Conservation (phyloP, 2,888 invertebrate genomes). For the Caradrina kadenii region DNA sequence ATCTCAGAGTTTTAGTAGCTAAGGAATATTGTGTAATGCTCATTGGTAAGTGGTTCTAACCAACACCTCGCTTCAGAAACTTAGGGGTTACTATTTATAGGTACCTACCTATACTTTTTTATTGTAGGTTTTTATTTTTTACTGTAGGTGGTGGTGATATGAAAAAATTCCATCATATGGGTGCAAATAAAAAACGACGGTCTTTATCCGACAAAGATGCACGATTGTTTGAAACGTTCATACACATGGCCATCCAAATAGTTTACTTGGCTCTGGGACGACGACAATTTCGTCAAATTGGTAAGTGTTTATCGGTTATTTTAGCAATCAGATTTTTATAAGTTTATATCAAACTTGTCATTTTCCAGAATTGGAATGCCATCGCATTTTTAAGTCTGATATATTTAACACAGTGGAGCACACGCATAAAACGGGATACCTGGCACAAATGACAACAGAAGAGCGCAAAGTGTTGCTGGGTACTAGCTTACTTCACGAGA, state of each 20-base stretch:
- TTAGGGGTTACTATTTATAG: background rate
- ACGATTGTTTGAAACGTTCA: slow-evolving; percentile 90
- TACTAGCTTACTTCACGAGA: slow-evolving; percentile 85
- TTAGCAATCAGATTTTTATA: background rate
- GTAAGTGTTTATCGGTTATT: slow-evolving; percentile 74
- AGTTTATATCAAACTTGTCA: background rate
- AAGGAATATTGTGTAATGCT: slow-evolving; percentile 91
- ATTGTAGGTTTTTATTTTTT: too few species aligned
- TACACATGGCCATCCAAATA: slow-evolving; percentile 90
- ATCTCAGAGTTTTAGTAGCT: slow-evolving; percentile 90
- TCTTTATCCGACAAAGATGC: slow-evolving; percentile 92
- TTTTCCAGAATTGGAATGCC: slow-evolving; percentile 90
- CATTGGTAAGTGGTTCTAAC: slow-evolving; percentile 78
- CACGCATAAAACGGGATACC: slow-evolving; percentile 78
- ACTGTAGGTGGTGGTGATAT: slow-evolving; percentile 87
- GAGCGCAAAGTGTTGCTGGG: slow-evolving; percentile 90
- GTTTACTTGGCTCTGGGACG: slow-evolving; percentile 92
- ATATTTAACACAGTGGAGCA: slow-evolving; percentile 91
- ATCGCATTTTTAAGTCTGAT: slow-evolving; percentile 91
- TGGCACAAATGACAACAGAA: slow-evolving; percentile 67
- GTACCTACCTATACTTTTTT: background rate
- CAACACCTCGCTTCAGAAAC: background rate
- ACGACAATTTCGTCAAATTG: slow-evolving; percentile 91
- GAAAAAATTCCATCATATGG: slow-evolving; percentile 91
- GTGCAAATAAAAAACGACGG: slow-evolving; percentile 86